Evolutionary conservation across 1,140 invertebrate genomes (phyloP).

Genomic region (Oscheius sp.): DNA sequence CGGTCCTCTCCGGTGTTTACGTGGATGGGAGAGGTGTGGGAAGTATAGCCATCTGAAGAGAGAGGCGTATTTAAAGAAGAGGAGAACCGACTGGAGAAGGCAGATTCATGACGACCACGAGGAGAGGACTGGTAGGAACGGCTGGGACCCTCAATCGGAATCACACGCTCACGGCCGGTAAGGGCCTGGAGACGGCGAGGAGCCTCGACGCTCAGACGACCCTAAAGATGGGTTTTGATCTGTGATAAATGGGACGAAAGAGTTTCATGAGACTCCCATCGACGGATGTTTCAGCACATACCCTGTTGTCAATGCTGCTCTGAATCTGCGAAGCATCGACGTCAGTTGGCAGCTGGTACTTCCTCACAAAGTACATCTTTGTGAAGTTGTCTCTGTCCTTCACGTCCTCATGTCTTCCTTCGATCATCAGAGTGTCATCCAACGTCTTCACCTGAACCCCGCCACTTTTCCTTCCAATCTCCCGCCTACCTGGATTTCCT

Average conservation of each 20-base stretch:
- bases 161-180: slow-evolving; percentile 51
- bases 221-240: slow-evolving; percentile 39
- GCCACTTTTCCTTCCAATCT: not conserved
- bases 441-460: slow-evolving; percentile 54
- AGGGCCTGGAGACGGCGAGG: slow-evolving; percentile 44
- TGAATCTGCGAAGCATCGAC: slow-evolving; percentile 48
- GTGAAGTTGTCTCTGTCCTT: slow-evolving; percentile 58
- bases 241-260: no score
- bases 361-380: slow-evolving; percentile 60
- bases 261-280: no score
- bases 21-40: slow-evolving; percentile 15
- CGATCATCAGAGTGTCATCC: slow-evolving; percentile 59
- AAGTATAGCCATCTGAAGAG: slow-evolving; percentile 11
- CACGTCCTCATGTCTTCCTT: slow-evolving; percentile 58
- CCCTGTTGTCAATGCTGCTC: slow-evolving; percentile 50
- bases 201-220: slow-evolving; percentile 57
- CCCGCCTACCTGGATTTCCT: slow-evolving; percentile 51
- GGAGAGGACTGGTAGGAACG: slow-evolving; percentile 44
- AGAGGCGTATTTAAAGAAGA: not conserved
- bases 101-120: slow-evolving; percentile 48
- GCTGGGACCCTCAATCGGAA: slow-evolving; percentile 54
- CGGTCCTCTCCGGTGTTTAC: slow-evolving; percentile 18
- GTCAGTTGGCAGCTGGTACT: slow-evolving; percentile 57
- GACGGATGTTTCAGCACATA: slow-evolving; percentile 7
- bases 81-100: slow-evolving; percentile 20